These are phyloP conservation scores for Macroramphosus scolopax DNA, from an alignment of 2,797 vertebrate genomes.

Conservation along the genomic window DNA sequence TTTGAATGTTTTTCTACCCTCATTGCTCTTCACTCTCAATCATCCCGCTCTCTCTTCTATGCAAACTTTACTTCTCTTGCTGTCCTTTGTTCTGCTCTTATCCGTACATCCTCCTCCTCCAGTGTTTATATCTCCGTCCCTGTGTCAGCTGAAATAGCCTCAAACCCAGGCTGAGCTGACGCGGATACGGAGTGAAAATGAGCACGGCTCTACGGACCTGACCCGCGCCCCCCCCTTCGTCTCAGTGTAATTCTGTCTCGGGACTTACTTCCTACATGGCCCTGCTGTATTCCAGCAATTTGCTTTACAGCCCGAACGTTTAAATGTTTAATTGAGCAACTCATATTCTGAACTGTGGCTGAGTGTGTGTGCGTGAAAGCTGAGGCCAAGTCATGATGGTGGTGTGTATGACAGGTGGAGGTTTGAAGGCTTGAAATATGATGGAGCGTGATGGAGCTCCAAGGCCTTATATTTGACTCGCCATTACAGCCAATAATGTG, in stretches of 20 bases:
- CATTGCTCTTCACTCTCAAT: slow-evolving; percentile 33
- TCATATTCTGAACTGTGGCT: slow-evolving; percentile 47
- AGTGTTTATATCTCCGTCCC: slow-evolving; percentile 40
- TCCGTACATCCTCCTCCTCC: slow-evolving; percentile 41
- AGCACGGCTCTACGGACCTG: slow-evolving; percentile 54
- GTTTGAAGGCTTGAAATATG: slow-evolving; percentile 43
- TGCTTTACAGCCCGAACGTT: slow-evolving; percentile 70
- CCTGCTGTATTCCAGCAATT: slow-evolving; percentile 71
- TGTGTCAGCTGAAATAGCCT: slow-evolving; percentile 54
- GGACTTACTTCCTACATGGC: slow-evolving; percentile 69
- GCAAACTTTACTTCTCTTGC: slow-evolving; percentile 49
- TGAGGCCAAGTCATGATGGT: slow-evolving; percentile 11
- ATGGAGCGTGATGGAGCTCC: slow-evolving; percentile 38
- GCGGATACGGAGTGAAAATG: slow-evolving; percentile 33
- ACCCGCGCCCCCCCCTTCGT: slow-evolving; percentile 52
- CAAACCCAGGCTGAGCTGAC: slow-evolving; percentile 48
- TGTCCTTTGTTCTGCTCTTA: slow-evolving; percentile 53
- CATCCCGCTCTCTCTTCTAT: slow-evolving; percentile 41
- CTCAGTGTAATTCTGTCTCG: slow-evolving; percentile 59
- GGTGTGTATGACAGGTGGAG: slow-evolving; percentile 17
- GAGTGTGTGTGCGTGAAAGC: slow-evolving; percentile 25
- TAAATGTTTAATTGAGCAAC: slow-evolving; percentile 79
- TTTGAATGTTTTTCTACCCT: slow-evolving; percentile 20
- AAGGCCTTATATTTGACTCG: slow-evolving; percentile 48
- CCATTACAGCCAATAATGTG: slow-evolving; percentile 24